phyloP scores from a whole-genome alignment of 2,113 vertebrate species.

The Pachypanchax playfairii region DNA sequence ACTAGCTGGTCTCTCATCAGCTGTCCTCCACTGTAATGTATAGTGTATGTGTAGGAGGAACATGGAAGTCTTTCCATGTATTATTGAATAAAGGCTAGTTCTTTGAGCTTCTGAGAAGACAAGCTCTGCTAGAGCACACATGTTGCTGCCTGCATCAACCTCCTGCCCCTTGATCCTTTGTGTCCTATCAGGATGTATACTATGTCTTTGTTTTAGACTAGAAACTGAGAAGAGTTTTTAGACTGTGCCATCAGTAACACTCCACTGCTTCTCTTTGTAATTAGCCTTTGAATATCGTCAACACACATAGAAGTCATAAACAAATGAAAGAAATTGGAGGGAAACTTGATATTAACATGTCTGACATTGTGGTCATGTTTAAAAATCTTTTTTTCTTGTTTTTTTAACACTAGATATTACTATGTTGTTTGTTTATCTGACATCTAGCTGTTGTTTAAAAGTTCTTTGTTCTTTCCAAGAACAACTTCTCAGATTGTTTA shows the following conservation, averaged over 20 bases:
- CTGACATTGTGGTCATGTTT: no score
- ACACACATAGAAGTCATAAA: no score
- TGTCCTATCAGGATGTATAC: conserved; percentile 29
- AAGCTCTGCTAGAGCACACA: conserved; percentile 4
- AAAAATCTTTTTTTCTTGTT: no score
- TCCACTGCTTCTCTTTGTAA: conserved; percentile 48
- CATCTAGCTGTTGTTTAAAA: no score
- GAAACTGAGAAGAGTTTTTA: conserved; percentile 39
- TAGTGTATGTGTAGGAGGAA: conserved; percentile 46
- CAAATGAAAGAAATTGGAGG: no score
- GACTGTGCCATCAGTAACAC: conserved; percentile 33
- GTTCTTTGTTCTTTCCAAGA: no score
- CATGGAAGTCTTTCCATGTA: conserved; percentile 46
- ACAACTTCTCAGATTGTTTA: no score
- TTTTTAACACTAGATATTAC: no score
- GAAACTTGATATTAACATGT: no score
- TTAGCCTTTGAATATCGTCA: conserved; percentile 55
- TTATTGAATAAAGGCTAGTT: conserved; percentile 59
- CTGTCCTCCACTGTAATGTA: conserved; percentile 54
- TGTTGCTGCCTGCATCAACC: neutral
- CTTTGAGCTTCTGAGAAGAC: conserved; percentile 1
- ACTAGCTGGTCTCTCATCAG: conserved; percentile 49
- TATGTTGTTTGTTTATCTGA: no score
- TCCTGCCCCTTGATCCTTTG: neutral
- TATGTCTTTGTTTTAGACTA: conserved; percentile 39